Base-by-base conservation (phyloP, 2,113 vertebrate genomes). In the Tiliqua scincoides region DNA sequence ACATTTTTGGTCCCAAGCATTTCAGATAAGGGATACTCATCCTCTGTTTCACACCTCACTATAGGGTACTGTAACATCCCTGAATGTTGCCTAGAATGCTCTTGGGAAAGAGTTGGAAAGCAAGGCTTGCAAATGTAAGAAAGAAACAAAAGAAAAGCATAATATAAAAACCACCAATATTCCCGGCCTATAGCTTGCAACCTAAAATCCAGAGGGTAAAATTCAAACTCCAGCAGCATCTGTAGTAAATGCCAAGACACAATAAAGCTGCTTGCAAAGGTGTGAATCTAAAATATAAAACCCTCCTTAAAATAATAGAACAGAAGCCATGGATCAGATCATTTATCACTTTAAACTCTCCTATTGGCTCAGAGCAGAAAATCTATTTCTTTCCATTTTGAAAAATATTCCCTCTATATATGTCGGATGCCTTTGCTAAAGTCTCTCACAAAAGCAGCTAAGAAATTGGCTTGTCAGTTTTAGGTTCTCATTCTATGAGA, bases 361-460 rank as follows among this genome's bases (percentile, higher is more conserved):
- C 65, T 62, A 93, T 94, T 91, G 75, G 89, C 88, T 90, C 88
- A 89, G 89, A 95, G 85, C 91, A 94, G 94, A 93, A 84, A 97
- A 97, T 96, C 94, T 95, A 96, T 96, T 94, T 95, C 92, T 96
- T 91, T 96, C 86, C 93, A 91, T 93, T 96, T 95, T 96, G 93
- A 96, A 95, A 92, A 95, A 90, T 86, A 87, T 80, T 95, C 96
- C 83, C 90, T 96, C 94, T 93, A 88, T 96, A 93, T 95, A 92
- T 95, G 92, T 95, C 93, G 93, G 93, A 91, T 18, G 76, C 79
- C 18, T 92, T 88, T 84, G 54, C 88, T 90, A 91, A 91, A 95
- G 94, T 89, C 89, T 94, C 95, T 93, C 92, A 89, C 94, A 73
- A 90, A 95, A 92, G 93, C 88, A 87, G 70, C 92, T 95, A 95